Percentiles rank a stretch among this genome's conserved stretches.
Evolutionary conservation across 2,797 vertebrate genomes (phyloP).

Genomic region (Helarctos malayanus): DNA sequence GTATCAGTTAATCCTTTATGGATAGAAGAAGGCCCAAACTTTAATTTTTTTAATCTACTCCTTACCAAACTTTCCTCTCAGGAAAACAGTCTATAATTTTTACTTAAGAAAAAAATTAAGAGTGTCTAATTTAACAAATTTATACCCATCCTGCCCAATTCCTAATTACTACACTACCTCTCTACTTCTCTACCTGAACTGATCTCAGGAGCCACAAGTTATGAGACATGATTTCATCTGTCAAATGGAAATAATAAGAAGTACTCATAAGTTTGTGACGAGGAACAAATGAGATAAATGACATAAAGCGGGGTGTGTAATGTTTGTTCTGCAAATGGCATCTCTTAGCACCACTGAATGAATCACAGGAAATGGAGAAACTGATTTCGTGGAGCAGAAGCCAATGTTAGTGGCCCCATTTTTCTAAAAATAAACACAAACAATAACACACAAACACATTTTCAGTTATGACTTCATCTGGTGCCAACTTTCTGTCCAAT

Average conservation of each 20-base stretch:
- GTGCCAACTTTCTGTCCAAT: background rate
- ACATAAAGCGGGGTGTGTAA: background rate
- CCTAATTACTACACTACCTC: background rate
- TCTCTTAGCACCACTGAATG: background rate
- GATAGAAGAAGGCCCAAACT: background rate
- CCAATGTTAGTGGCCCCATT: background rate
- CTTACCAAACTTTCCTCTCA: background rate
- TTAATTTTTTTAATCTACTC: background rate
- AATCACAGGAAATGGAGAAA: background rate
- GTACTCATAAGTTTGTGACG: background rate
- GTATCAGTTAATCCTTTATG: background rate
- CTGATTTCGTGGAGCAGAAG: background rate
- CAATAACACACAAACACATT: background rate
- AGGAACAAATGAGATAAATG: background rate
- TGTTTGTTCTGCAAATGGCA: background rate
- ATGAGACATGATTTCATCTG: background rate
- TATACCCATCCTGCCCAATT: background rate
- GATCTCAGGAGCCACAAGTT: background rate
- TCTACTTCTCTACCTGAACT: background rate
- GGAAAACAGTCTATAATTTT: background rate
- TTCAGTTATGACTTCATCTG: background rate
- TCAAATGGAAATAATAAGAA: background rate
- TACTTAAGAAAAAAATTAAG: background rate
- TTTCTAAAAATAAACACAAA: constrained; percentile 25
- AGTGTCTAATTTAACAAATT: background rate